Evolutionary conservation across 2,888 invertebrate genomes (phyloP).

Genomic region (Chironomus riparius): DNA sequence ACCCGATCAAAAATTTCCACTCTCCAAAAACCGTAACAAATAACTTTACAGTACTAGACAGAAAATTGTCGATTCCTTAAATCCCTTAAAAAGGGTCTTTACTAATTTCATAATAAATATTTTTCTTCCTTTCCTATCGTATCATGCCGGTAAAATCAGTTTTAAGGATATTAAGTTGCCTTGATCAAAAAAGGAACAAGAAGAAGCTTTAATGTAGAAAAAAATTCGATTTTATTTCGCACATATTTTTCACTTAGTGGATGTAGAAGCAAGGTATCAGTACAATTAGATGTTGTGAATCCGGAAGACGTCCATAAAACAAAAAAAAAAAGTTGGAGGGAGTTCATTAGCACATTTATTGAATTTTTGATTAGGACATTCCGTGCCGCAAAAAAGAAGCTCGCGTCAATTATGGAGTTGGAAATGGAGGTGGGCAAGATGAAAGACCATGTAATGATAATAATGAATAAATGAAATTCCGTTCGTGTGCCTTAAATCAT

Average conservation of each 20-base stretch:
- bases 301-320: too few species aligned
- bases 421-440: not conserved
- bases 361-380: not conserved
- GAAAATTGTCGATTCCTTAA: too few species aligned
- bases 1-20: too few species aligned
- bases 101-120: too few species aligned
- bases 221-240: too few species aligned
- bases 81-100: too few species aligned
- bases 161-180: not conserved
- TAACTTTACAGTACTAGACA: too few species aligned
- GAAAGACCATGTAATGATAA: not conserved
- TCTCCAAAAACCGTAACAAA: too few species aligned
- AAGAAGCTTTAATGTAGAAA: too few species aligned
- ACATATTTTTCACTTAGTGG: not conserved
- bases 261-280: not conserved
- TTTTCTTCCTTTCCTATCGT: too few species aligned
- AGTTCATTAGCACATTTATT: conserved; percentile 1
- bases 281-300: not conserved
- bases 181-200: not conserved
- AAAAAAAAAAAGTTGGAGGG: not conserved
- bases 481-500: not conserved
- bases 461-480: too few species aligned
- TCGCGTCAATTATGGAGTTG: not conserved
- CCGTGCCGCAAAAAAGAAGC: not conserved
- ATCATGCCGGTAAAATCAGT: not conserved